Conservation (phyloP, 64 coral and sea anemone species). For the Pocillopora damicornis region DNA sequence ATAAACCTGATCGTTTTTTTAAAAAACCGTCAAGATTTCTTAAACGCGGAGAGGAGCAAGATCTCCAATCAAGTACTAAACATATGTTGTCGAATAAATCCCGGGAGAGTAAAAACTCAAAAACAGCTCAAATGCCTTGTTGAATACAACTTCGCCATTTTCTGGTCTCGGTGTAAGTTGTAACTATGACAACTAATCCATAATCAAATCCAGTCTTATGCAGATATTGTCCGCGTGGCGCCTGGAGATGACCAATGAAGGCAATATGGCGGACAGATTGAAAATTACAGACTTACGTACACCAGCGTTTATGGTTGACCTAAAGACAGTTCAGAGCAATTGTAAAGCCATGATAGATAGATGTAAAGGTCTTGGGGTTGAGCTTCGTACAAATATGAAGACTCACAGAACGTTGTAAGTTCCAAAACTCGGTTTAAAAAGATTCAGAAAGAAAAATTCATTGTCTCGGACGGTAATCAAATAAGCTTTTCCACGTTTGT, state of each 20-base stretch:
- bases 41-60: too few relatives aligned
- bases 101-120: neutral
- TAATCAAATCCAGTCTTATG: neutral
- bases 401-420: conserved; percentile 89
- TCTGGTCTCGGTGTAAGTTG: neutral
- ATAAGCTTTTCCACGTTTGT: too few relatives aligned
- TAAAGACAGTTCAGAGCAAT: conserved; percentile 71
- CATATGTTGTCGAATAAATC: neutral
- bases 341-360: conserved; percentile 69
- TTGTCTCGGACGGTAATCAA: too few relatives aligned
- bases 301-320: conserved; percentile 71
- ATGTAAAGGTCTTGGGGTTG: conserved; percentile 65
- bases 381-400: conserved; percentile 82
- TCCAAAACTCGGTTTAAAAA: too few relatives aligned
- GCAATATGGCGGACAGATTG: neutral
- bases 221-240: neutral
- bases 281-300: conserved; percentile 46
- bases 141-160: conserved; percentile 24
- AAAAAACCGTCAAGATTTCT: neutral
- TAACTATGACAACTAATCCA: conserved; percentile 44
- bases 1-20: neutral
- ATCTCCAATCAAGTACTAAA: neutral
- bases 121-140: neutral
- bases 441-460: too few relatives aligned
- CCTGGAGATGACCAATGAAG: neutral